Evolutionary conservation across 2,888 invertebrate species (phyloP).

Genomic region (Patella pellucida): DNA sequence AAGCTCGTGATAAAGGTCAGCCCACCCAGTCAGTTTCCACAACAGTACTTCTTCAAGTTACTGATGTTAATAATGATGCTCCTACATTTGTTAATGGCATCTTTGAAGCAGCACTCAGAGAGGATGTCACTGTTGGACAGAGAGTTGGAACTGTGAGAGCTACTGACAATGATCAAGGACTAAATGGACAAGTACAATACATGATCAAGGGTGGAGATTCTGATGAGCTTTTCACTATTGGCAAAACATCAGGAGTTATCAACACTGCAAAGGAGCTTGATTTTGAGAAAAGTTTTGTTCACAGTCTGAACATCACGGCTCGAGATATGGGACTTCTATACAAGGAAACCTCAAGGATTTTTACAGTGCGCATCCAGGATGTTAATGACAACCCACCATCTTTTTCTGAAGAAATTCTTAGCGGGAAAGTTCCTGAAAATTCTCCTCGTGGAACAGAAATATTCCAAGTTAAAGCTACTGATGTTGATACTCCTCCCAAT

Average conservation of each 20-base stretch:
- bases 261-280: slow-evolving; percentile 86
- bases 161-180: slow-evolving; percentile 86
- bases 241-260: slow-evolving; percentile 83
- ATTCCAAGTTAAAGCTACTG: slow-evolving; percentile 79
- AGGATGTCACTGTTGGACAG: slow-evolving; percentile 89
- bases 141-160: slow-evolving; percentile 86
- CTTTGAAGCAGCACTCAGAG: slow-evolving; percentile 91
- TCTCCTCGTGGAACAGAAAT: slow-evolving; percentile 79
- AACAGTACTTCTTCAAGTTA: slow-evolving; percentile 74
- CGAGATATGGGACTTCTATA: slow-evolving; percentile 87
- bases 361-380: slow-evolving; percentile 89
- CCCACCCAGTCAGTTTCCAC: slow-evolving; percentile 87
- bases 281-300: slow-evolving; percentile 87
- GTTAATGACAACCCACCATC: slow-evolving; percentile 89
- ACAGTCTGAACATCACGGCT: slow-evolving; percentile 88
- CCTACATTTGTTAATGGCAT: slow-evolving; percentile 85
- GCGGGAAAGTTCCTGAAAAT: slow-evolving; percentile 87
- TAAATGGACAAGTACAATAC: slow-evolving; percentile 90
- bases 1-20: slow-evolving; percentile 88
- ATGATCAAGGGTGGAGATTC: slow-evolving; percentile 78
- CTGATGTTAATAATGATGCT: slow-evolving; percentile 84
- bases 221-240: slow-evolving; percentile 84
- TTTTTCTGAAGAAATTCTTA: slow-evolving; percentile 84
- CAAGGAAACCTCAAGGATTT: slow-evolving; percentile 82
- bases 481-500: slow-evolving; percentile 90